A percentile compares a stretch with the other conserved stretches of the same genome.
Conservation (phyloP, 2,888 invertebrate species). For the Noctua janthe region DNA sequence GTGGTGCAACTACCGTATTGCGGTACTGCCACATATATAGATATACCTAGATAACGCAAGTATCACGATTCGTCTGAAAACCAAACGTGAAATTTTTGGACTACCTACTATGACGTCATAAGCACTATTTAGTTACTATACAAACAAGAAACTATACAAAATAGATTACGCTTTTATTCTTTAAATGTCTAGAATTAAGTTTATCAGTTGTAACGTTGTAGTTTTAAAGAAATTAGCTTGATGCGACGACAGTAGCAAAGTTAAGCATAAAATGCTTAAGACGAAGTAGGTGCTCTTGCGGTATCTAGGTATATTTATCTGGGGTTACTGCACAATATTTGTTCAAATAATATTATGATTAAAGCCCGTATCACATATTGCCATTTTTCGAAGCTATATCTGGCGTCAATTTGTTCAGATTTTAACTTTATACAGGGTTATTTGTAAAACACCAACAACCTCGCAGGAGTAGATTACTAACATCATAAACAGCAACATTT, state of each 20-base stretch:
- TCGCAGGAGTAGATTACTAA: too few species aligned
- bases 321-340: not conserved
- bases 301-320: not conserved
- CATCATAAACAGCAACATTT: too few species aligned
- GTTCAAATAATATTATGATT: not conserved
- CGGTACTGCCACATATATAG: too few species aligned
- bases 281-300: not conserved
- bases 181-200: not conserved
- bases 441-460: too few species aligned
- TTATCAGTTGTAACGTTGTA: not conserved
- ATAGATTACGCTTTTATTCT: too few species aligned
- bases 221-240: not conserved
- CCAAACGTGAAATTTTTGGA: not conserved
- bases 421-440: not conserved
- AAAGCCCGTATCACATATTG: not conserved
- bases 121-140: not conserved
- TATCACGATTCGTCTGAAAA: not conserved
- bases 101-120: not conserved
- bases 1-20: too few species aligned
- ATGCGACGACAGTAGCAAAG: not conserved
- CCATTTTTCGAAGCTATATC: slow-evolving; percentile 1
- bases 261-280: not conserved
- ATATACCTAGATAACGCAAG: not conserved
- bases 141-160: not conserved
- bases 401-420: slow-evolving; percentile 24